Conservation (phyloP, 2,113 vertebrate species). For the Rynchops niger region DNA sequence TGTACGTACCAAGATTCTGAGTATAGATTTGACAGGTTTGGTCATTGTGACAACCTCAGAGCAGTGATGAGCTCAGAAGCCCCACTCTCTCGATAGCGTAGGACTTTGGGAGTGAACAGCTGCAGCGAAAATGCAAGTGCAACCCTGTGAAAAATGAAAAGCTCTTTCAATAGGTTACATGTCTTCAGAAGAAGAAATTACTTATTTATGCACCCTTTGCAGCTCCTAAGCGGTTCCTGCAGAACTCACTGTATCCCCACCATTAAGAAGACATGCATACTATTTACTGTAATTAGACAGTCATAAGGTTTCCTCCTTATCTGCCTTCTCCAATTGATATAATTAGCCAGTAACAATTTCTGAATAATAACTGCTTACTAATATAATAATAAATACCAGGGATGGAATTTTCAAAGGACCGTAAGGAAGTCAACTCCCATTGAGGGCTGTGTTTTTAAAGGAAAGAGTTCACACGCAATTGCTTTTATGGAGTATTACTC, state of each 20-base stretch:
- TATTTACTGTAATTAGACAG: constrained; percentile 29
- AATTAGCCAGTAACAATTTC: constrained; percentile 38
- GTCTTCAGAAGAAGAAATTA: neutral
- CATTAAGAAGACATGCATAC: neutral
- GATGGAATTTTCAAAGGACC: constrained; percentile 24
- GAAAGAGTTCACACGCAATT: constrained; percentile 33
- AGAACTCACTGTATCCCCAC: neutral
- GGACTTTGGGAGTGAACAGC: neutral
- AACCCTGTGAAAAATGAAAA: constrained; percentile 5
- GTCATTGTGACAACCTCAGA: neutral
- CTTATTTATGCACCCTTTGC: neutral
- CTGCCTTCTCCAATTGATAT: constrained; percentile 20
- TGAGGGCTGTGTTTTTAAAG: constrained; percentile 52
- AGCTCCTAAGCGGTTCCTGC: neutral
- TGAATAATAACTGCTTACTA: constrained; percentile 45
- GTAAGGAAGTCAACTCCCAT: constrained; percentile 38
- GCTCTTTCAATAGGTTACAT: neutral
- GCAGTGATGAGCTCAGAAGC: neutral
- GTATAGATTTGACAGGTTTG: neutral
- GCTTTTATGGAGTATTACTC: constrained; percentile 29
- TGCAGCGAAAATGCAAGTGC: neutral
- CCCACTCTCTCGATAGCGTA: neutral
- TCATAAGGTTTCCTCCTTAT: constrained; percentile 31
- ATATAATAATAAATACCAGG: constrained; percentile 54
- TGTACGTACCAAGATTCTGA: neutral